Conservation (phyloP, 2,797 vertebrate genomes). For the Lepidocolaptes lacrymiger region DNA sequence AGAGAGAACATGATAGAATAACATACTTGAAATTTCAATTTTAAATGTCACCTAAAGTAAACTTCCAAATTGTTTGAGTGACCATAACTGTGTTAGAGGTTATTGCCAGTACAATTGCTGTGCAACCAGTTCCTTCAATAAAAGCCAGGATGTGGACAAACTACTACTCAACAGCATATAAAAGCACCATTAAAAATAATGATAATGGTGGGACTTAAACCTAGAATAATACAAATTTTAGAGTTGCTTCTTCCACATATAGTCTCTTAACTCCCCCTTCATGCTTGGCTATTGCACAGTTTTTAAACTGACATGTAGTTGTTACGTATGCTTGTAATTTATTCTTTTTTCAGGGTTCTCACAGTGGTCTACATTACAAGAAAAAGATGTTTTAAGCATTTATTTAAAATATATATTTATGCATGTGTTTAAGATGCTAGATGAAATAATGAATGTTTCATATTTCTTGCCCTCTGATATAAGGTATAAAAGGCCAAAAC, state of each 20-base stretch:
- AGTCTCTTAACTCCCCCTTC: not conserved
- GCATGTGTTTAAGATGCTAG: not conserved
- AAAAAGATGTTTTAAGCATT: not conserved
- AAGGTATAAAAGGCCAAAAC: not conserved
- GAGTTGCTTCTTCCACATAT: not conserved
- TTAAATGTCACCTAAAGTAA: slow-evolving; percentile 42
- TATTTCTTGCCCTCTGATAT: not conserved
- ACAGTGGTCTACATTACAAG: not conserved
- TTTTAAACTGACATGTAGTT: not conserved
- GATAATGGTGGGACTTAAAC: not conserved
- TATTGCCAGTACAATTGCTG: slow-evolving; percentile 10
- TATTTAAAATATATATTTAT: not conserved
- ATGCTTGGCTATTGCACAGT: not conserved
- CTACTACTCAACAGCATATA: not conserved
- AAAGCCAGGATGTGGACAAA: slow-evolving; percentile 10
- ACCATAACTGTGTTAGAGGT: not conserved
- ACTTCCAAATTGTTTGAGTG: slow-evolving; percentile 33
- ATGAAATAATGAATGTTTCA: not conserved
- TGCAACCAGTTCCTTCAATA: not conserved
- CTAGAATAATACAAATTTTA: slow-evolving; percentile 10
- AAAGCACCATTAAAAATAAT: slow-evolving; percentile 34
- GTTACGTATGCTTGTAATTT: not conserved
- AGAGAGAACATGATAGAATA: not conserved
- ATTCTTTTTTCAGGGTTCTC: slow-evolving; percentile 4
- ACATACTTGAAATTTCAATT: slow-evolving; percentile 7